phyloP scores from a whole-genome alignment of 2,888 invertebrate genomes.

The Cephus runcator region DNA sequence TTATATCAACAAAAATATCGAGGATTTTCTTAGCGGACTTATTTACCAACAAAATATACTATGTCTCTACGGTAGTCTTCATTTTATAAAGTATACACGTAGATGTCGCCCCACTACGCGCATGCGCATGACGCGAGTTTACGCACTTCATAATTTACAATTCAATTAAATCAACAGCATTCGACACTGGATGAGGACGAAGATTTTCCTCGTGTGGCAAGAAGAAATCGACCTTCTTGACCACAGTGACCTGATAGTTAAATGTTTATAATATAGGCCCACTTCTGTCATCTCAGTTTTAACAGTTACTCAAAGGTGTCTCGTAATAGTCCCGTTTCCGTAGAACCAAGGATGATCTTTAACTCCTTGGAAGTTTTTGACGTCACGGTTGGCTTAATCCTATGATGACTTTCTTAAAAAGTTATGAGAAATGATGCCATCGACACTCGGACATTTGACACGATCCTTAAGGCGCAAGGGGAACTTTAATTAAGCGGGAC shows the following conservation, averaged over 20 bases:
- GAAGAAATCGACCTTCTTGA: background rate
- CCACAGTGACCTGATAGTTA: background rate
- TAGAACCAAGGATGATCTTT: background rate
- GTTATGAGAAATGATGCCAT: background rate
- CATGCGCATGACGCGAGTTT: background rate
- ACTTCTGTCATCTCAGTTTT: background rate
- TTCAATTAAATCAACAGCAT: background rate
- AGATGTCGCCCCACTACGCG: background rate
- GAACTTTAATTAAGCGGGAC: background rate
- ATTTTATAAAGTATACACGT: background rate
- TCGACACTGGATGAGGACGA: background rate
- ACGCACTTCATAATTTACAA: background rate
- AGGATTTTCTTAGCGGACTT: constrained; percentile 24
- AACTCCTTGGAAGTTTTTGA: background rate
- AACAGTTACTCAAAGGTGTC: background rate
- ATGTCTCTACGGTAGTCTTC: background rate
- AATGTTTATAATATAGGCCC: background rate
- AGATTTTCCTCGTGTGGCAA: background rate
- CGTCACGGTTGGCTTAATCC: background rate
- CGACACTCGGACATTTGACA: background rate
- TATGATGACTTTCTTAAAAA: background rate
- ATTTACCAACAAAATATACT: constrained; percentile 57
- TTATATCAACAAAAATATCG: constrained; percentile 39
- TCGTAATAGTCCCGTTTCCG: background rate
- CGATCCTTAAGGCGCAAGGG: background rate